phyloP scores from a whole-genome alignment of 1,140 invertebrate species.

The Scaptomyza hsui region DNA sequence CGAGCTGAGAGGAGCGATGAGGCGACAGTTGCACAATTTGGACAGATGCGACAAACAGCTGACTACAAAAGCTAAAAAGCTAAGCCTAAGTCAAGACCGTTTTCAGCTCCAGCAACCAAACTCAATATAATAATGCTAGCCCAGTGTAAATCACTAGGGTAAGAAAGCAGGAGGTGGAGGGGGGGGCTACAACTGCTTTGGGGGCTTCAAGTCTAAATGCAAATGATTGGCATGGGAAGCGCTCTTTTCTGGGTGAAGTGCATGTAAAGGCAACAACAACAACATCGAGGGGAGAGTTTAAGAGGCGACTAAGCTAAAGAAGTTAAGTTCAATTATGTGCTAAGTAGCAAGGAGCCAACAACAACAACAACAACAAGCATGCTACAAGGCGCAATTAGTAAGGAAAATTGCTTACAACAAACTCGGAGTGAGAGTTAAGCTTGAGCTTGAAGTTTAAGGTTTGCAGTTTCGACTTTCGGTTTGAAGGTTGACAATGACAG shows the following conservation, averaged over 20 bases:
- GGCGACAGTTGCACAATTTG: constrained; percentile 73
- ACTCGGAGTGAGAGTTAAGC: constrained; percentile 34
- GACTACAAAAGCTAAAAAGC: constrained; percentile 34
- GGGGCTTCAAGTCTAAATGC: constrained; percentile 37
- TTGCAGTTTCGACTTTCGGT: not conserved
- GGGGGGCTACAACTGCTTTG: not conserved
- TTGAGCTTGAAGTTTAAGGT: not conserved
- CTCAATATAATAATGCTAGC: constrained; percentile 75
- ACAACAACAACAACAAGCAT: constrained; percentile 15
- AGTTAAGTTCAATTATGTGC: constrained; percentile 75
- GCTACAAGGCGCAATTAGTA: constrained; percentile 41
- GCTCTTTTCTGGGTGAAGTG: constrained; percentile 44
- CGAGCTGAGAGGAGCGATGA: constrained; percentile 27
- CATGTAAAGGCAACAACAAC: constrained; percentile 14
- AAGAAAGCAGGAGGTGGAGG: not conserved
- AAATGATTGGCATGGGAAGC: constrained; percentile 81
- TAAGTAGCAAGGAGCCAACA: constrained; percentile 63
- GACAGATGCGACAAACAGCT: constrained; percentile 74
- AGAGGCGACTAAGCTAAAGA: constrained; percentile 53
- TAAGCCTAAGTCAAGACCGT: not conserved
- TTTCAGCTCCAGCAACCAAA: constrained; percentile 29
- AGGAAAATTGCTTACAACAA: constrained; percentile 43
- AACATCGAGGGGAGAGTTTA: constrained; percentile 23
- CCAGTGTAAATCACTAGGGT: constrained; percentile 63
- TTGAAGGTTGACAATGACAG: constrained; percentile 19